These are phyloP conservation scores for Seriola aureovittata DNA, from an alignment of 2,113 vertebrate genomes.

Conservation along the genomic window DNA sequence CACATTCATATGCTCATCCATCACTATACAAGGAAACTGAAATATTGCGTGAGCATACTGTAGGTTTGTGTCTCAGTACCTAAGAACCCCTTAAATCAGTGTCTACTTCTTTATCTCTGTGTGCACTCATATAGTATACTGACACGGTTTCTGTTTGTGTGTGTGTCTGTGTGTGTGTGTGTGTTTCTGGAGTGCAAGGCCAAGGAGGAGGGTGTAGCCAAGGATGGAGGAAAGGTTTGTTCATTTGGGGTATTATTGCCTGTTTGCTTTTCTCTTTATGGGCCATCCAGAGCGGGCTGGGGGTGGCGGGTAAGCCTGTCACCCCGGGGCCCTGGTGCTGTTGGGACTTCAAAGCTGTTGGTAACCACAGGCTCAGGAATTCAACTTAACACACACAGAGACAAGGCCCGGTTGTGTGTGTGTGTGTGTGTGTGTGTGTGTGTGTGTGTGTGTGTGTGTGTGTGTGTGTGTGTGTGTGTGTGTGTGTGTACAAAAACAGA, in stretches of 20 bases:
- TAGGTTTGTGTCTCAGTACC: constrained; percentile 12
- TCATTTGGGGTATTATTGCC: constrained; percentile 75
- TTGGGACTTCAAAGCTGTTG: constrained; percentile 83
- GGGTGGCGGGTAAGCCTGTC: constrained; percentile 72
- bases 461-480: too few species aligned
- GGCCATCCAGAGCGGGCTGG: constrained; percentile 67
- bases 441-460: too few species aligned
- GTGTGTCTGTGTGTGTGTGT: constrained; percentile 17
- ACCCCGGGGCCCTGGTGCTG: constrained; percentile 67
- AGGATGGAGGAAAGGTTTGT: constrained; percentile 70
- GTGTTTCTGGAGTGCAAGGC: constrained; percentile 35
- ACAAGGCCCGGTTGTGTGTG: too few species aligned
- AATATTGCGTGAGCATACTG: not conserved
- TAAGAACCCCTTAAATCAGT: constrained; percentile 24
- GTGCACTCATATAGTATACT: constrained; percentile 14
- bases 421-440: too few species aligned
- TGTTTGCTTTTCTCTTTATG: constrained; percentile 85
- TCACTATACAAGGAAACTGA: not conserved
- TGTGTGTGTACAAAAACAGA: not conserved
- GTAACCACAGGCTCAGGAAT: constrained; percentile 85
- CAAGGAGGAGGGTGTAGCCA: constrained; percentile 50
- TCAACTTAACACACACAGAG: constrained; percentile 62
- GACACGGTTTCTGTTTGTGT: not conserved
- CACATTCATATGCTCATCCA: not conserved
- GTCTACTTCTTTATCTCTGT: constrained; percentile 27